Percentiles rank a stretch among this genome's conserved stretches.
Conservation (phyloP, 1,140 invertebrate genomes). For the Pseudomyrmex pallidus region DNA sequence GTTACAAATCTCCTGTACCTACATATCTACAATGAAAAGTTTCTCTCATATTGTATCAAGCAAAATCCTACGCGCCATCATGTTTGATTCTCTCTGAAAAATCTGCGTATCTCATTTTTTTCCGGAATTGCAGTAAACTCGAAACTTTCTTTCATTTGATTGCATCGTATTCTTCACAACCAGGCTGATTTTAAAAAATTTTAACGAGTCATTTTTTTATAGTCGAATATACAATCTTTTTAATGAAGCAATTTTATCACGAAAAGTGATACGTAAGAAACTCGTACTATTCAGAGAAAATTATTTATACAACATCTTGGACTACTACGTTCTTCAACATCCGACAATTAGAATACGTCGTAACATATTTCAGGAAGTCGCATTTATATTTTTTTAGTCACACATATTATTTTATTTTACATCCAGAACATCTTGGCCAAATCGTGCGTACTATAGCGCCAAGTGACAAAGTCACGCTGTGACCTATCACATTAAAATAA, state of each 20-base stretch:
- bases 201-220: neutral
- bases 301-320: too few relatives aligned
- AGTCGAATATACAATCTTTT: neutral
- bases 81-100: slow-evolving; percentile 45
- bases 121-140: neutral
- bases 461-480: slow-evolving; percentile 6
- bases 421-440: neutral
- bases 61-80: neutral
- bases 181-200: slow-evolving; percentile 12
- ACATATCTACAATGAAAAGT: slow-evolving; percentile 41
- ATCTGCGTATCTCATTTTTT: slow-evolving; percentile 34
- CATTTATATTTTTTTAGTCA: neutral
- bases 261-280: neutral
- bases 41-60: slow-evolving; percentile 33
- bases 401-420: neutral
- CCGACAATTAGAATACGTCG: neutral
- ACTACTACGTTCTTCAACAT: neutral
- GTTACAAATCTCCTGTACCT: neutral
- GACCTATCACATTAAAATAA: slow-evolving; percentile 36
- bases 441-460: neutral
- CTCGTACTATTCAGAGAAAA: too few relatives aligned
- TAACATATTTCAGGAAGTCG: neutral
- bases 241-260: slow-evolving; percentile 1
- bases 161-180: slow-evolving; percentile 12
- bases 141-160: slow-evolving; percentile 19